phyloP scores from a whole-genome alignment of 2,797 vertebrate genomes.

The Gadopsis bispinosus region DNA sequence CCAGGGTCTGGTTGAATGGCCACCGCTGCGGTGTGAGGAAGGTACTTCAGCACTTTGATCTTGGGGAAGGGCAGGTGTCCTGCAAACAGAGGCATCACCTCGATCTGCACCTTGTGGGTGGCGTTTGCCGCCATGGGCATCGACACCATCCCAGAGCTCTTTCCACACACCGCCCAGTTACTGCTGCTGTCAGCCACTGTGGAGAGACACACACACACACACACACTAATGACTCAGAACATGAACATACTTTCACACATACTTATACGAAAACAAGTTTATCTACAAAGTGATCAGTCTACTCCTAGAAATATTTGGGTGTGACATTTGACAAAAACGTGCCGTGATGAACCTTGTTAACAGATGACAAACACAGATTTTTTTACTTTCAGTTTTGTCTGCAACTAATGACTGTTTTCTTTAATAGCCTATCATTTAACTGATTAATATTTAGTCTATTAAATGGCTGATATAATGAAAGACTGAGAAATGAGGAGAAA shows the following conservation, averaged over 20 bases:
- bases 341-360: too few relatives aligned
- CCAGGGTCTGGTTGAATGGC: constrained; percentile 92
- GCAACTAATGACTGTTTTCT: background rate
- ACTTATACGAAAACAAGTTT: background rate
- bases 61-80: constrained; percentile 94
- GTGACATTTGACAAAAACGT: background rate
- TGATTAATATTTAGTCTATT: background rate
- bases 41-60: constrained; percentile 94
- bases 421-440: background rate
- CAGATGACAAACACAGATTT: too few relatives aligned
- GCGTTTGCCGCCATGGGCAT: constrained; percentile 90
- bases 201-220: constrained; percentile 6
- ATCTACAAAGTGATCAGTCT: background rate
- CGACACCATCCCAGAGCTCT: constrained; percentile 94
- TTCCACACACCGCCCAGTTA: constrained; percentile 98
- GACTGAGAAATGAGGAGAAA: background rate
- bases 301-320: background rate
- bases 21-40: constrained; percentile 91
- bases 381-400: background rate
- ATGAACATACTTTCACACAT: background rate
- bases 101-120: constrained; percentile 94
- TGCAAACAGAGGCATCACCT: constrained; percentile 97
- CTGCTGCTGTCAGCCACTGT: constrained; percentile 97
- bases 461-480: background rate
- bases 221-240: background rate